A percentile compares a stretch with the other conserved stretches of the same genome.
phyloP scores from a whole-genome alignment of 2,888 invertebrate species.

The Lysandra coridon region DNA sequence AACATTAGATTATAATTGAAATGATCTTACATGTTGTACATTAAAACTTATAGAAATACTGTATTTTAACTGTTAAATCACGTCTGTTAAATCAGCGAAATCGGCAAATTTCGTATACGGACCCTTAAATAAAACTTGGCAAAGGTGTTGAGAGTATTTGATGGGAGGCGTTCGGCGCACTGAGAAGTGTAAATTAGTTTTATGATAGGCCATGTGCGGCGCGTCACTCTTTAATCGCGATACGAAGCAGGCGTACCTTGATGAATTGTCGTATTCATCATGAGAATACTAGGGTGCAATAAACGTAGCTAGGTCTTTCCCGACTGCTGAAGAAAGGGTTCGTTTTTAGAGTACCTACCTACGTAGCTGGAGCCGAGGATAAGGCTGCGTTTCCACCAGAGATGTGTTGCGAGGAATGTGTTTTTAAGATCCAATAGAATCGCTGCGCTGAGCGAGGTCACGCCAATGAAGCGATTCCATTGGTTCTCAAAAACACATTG shows the following conservation, averaged over 20 bases:
- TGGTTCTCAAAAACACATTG: too few relatives aligned
- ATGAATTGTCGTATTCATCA: constrained; percentile 18
- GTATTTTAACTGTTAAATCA: too few relatives aligned
- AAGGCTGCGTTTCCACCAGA: too few relatives aligned
- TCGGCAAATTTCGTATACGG: too few relatives aligned
- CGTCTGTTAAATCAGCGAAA: too few relatives aligned
- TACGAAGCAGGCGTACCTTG: constrained; percentile 41
- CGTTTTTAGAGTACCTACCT: background rate
- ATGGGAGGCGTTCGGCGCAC: constrained; percentile 48
- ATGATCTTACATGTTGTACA: too few relatives aligned
- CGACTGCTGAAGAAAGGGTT: background rate
- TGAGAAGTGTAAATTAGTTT: constrained; percentile 65
- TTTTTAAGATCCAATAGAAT: too few relatives aligned
- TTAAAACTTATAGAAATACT: too few relatives aligned
- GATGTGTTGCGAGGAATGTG: too few relatives aligned
- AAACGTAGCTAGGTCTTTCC: background rate
- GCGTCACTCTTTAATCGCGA: constrained; percentile 54
- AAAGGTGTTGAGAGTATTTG: constrained; percentile 42
- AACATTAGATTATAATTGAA: too few relatives aligned
- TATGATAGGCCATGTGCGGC: constrained; percentile 73
- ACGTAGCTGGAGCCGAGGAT: background rate
- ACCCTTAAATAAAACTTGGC: constrained; percentile 36
- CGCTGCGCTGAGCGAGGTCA: too few relatives aligned
- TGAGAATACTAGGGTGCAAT: background rate
- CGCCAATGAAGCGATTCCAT: too few relatives aligned